phyloP scores from a whole-genome alignment of 2,113 vertebrate genomes.

The Sphyrna mokarran region DNA sequence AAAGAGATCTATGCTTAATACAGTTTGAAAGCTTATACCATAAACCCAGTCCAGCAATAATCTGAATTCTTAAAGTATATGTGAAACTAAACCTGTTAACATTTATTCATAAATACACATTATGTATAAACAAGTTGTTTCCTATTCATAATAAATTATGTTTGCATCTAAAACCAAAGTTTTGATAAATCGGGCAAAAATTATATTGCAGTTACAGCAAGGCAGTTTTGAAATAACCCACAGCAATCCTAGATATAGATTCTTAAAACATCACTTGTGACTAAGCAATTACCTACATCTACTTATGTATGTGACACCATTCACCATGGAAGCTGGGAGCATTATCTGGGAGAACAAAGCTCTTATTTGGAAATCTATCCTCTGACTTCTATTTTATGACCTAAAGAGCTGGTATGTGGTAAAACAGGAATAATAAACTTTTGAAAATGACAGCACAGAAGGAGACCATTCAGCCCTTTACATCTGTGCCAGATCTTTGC shows the following conservation, averaged over 20 bases:
- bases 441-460: not conserved
- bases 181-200: not conserved
- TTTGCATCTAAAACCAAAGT: too few relatives aligned
- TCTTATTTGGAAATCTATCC: not conserved
- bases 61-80: not conserved
- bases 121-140: not conserved
- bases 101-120: not conserved
- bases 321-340: not conserved
- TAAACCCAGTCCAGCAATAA: not conserved
- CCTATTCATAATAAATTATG: not conserved
- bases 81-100: not conserved
- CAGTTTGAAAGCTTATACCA: not conserved
- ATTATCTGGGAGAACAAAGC: not conserved
- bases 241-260: not conserved
- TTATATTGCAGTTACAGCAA: not conserved
- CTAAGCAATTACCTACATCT: not conserved
- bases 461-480: not conserved
- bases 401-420: not conserved
- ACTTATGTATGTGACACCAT: not conserved
- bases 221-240: not conserved
- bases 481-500: not conserved
- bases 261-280: not conserved
- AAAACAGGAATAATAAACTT: not conserved
- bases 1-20: not conserved
- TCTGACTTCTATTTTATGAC: not conserved